Conservation (phyloP, 2,797 vertebrate species). For the Enoplosus armatus region DNA sequence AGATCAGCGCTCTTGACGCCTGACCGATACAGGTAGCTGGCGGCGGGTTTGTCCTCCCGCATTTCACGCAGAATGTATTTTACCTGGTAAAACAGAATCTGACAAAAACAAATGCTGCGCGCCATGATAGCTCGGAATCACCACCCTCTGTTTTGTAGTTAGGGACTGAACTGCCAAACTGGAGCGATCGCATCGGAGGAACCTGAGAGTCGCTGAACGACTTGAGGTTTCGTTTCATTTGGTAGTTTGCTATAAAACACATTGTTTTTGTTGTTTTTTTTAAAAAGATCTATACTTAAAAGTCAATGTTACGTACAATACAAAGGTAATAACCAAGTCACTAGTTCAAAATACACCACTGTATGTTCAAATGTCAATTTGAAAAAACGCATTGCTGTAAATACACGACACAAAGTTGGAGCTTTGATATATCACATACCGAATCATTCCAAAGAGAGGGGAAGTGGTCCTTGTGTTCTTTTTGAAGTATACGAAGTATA, state of each 20-base stretch:
- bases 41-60: background rate
- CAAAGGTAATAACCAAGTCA: constrained; percentile 1
- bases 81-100: background rate
- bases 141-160: background rate
- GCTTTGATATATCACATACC: constrained; percentile 36
- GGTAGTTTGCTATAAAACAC: constrained; percentile 8
- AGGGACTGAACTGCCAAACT: background rate
- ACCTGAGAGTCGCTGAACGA: background rate
- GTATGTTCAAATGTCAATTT: constrained; percentile 26
- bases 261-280: too few relatives aligned
- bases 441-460: constrained; percentile 65
- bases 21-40: too few relatives aligned
- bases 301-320: constrained; percentile 33
- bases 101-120: background rate
- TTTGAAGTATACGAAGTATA: constrained; percentile 56
- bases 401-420: constrained; percentile 51
- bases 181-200: background rate
- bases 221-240: background rate
- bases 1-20: too few relatives aligned
- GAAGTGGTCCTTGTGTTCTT: constrained; percentile 59
- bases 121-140: background rate
- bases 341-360: constrained; percentile 12
- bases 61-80: constrained; percentile 18
- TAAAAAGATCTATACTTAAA: constrained; percentile 4
- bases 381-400: constrained; percentile 60